Conservation (phyloP, 2,113 vertebrate species). For the Jacana jacana region DNA sequence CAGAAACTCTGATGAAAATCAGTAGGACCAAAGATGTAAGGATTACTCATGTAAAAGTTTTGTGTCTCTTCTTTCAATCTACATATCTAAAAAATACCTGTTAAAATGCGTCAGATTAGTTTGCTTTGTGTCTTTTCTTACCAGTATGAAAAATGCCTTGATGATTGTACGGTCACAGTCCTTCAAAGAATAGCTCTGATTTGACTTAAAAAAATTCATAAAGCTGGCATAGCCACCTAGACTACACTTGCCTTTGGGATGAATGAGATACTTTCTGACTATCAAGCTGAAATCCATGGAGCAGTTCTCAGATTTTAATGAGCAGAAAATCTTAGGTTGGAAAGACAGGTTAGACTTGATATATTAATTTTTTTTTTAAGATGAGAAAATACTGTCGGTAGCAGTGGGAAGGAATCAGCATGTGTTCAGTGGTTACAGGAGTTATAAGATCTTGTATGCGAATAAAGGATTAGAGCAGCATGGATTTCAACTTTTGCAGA, state of each 20-base stretch:
- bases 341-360: constrained; percentile 60
- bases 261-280: not conserved
- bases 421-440: constrained; percentile 3
- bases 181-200: constrained; percentile 41
- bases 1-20: not conserved
- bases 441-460: not conserved
- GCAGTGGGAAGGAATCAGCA: not conserved
- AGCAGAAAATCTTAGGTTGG: constrained; percentile 49
- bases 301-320: constrained; percentile 36
- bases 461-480: not conserved
- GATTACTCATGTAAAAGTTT: not conserved
- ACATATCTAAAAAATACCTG: not conserved
- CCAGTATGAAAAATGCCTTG: constrained; percentile 19
- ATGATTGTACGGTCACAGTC: constrained; percentile 7
- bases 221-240: not conserved
- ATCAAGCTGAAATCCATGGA: constrained; percentile 1
- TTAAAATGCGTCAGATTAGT: not conserved
- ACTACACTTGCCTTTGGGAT: not conserved
- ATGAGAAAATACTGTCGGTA: constrained; percentile 37
- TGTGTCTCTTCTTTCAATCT: not conserved
- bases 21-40: not conserved
- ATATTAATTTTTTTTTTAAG: not conserved
- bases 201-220: constrained; percentile 8
- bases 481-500: not conserved
- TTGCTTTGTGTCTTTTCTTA: constrained; percentile 15